These are phyloP conservation scores for Campoletis sonorensis DNA, from an alignment of 1,140 invertebrate species.

Conservation along the genomic window DNA sequence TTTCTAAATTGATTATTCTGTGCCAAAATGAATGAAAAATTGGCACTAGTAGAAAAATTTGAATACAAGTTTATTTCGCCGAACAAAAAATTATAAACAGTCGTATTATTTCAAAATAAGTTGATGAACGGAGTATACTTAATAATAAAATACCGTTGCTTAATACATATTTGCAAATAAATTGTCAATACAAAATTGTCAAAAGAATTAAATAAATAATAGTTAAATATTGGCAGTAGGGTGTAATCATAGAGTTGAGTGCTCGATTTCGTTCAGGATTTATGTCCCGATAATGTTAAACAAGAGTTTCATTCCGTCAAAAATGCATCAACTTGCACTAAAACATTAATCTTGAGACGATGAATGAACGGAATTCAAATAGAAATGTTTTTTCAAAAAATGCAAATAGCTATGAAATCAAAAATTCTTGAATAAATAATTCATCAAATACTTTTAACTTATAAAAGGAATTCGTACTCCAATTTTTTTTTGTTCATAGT, in stretches of 20 bases:
- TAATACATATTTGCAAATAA: conserved; percentile 17
- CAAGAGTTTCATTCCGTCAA: background rate
- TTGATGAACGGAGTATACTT: conserved; percentile 3
- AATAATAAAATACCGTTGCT: conserved; percentile 19
- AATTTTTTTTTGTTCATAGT: no score
- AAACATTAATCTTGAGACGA: no score
- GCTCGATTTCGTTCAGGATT: conserved; percentile 3
- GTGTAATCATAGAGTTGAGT: conserved; percentile 36
- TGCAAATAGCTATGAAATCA: no score
- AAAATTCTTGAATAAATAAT: no score
- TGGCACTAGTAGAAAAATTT: background rate
- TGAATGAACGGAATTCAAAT: no score
- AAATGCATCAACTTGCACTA: background rate
- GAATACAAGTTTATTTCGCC: background rate
- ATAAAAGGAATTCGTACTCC: no score
- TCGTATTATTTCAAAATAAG: background rate
- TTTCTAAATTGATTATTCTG: background rate
- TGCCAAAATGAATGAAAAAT: conserved; percentile 9
- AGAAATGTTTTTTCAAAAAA: no score
- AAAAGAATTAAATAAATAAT: conserved; percentile 52
- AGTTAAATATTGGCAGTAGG: conserved; percentile 50
- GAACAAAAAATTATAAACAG: no score
- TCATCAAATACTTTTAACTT: no score
- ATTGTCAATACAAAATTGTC: conserved; percentile 38
- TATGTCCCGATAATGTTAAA: background rate